Conservation (phyloP, 2,888 invertebrate genomes). For the Lepas anatifera region DNA sequence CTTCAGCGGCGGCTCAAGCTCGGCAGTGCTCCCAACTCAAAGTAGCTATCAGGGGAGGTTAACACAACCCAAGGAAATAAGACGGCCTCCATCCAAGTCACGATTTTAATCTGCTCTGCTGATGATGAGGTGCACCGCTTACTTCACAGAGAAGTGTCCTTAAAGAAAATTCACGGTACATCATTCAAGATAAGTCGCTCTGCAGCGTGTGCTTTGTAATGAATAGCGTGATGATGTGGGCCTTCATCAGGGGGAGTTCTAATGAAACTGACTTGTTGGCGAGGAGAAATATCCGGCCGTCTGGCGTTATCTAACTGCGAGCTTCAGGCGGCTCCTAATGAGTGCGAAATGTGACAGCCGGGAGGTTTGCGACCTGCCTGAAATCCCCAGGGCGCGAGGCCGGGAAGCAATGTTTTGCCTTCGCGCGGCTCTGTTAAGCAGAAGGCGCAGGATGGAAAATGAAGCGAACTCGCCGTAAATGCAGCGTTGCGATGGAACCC, state of each 20-base stretch:
- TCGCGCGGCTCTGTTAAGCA: too few relatives aligned
- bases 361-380: too few relatives aligned
- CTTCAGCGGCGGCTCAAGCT: not conserved
- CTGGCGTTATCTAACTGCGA: not conserved
- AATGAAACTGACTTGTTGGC: not conserved
- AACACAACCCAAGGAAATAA: not conserved
- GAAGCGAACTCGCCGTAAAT: too few relatives aligned
- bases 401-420: too few relatives aligned
- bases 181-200: not conserved
- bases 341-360: not conserved
- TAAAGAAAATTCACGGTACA: not conserved
- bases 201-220: not conserved
- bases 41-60: not conserved
- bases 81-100: not conserved
- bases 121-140: not conserved
- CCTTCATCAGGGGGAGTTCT: not conserved
- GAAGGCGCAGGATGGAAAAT: too few relatives aligned
- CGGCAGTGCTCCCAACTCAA: not conserved
- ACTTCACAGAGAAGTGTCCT: too few relatives aligned
- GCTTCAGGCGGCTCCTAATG: not conserved
- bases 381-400: too few relatives aligned
- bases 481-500: too few relatives aligned
- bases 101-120: too few relatives aligned
- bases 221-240: not conserved
- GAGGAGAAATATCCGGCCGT: not conserved